These are phyloP conservation scores for Ophion slaviceki DNA, from an alignment of 2,888 invertebrate genomes.

Conservation along the genomic window DNA sequence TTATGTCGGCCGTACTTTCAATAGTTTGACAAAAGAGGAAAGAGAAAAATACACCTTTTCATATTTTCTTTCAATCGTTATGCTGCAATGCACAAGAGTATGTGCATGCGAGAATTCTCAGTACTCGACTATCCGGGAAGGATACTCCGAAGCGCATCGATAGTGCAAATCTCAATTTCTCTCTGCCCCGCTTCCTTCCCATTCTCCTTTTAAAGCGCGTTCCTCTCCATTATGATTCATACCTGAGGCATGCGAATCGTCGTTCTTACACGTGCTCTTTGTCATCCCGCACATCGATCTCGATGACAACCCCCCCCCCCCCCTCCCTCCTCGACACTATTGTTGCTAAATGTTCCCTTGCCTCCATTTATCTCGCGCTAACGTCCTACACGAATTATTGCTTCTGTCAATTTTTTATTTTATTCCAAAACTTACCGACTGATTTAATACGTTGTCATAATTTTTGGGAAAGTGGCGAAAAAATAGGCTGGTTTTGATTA, in stretches of 20 bases:
- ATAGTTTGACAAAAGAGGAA: slow-evolving; percentile 35
- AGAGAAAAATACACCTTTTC: slow-evolving; percentile 34
- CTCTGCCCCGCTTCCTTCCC: neutral
- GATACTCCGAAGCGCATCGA: slow-evolving; percentile 62
- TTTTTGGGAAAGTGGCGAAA: neutral
- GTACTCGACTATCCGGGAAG: slow-evolving; percentile 28
- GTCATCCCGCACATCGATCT: slow-evolving; percentile 48
- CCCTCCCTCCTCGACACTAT: neutral
- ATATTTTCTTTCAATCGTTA: slow-evolving; percentile 45
- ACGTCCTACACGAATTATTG: slow-evolving; percentile 42
- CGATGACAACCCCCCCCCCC: neutral
- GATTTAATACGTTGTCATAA: neutral
- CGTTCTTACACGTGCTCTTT: slow-evolving; percentile 32
- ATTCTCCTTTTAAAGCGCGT: slow-evolving; percentile 34
- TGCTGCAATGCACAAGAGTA: slow-evolving; percentile 10
- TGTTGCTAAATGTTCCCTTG: neutral
- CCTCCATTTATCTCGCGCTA: neutral
- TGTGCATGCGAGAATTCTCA: slow-evolving; percentile 36
- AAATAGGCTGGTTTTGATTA: neutral
- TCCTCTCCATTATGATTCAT: slow-evolving; percentile 59
- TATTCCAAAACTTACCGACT: neutral
- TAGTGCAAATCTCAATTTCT: slow-evolving; percentile 31
- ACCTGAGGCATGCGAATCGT: slow-evolving; percentile 57
- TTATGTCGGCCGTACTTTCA: slow-evolving; percentile 49
- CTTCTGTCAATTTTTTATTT: slow-evolving; percentile 30